These are phyloP conservation scores for Emys orbicularis DNA, from an alignment of 2,797 vertebrate species.

Conservation along the genomic window DNA sequence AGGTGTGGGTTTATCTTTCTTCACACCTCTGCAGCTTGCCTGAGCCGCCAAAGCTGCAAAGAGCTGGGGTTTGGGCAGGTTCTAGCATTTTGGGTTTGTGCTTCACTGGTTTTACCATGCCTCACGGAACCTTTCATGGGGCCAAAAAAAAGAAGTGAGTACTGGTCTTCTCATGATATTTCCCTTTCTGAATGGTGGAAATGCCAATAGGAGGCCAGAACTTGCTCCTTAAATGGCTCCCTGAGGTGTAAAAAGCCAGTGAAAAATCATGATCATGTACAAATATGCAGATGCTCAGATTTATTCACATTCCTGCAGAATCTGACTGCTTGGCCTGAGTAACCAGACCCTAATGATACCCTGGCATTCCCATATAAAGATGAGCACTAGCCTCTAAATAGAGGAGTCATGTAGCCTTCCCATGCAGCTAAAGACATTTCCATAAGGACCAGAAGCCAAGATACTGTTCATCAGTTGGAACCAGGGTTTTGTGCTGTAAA, in stretches of 20 bases:
- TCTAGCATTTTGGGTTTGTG: background rate
- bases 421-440: background rate
- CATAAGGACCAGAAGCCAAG: background rate
- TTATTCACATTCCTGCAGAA: background rate
- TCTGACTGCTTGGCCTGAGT: background rate
- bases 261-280: background rate
- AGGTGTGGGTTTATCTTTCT: fast-evolving
- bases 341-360: background rate
- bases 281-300: background rate
- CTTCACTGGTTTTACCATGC: background rate
- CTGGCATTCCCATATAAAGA: background rate
- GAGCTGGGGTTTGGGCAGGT: background rate
- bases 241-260: background rate
- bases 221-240: background rate
- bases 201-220: background rate
- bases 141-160: slow-evolving; percentile 14
- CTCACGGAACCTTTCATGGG: slow-evolving; percentile 60
- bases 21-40: background rate
- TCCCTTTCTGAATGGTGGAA: background rate
- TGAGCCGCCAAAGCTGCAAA: background rate
- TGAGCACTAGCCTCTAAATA: background rate
- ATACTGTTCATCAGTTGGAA: background rate
- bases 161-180: background rate
- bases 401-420: background rate
- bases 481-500: background rate